These are phyloP conservation scores for Tapirus indicus DNA, from an alignment of 2,797 vertebrate species.

Conservation along the genomic window DNA sequence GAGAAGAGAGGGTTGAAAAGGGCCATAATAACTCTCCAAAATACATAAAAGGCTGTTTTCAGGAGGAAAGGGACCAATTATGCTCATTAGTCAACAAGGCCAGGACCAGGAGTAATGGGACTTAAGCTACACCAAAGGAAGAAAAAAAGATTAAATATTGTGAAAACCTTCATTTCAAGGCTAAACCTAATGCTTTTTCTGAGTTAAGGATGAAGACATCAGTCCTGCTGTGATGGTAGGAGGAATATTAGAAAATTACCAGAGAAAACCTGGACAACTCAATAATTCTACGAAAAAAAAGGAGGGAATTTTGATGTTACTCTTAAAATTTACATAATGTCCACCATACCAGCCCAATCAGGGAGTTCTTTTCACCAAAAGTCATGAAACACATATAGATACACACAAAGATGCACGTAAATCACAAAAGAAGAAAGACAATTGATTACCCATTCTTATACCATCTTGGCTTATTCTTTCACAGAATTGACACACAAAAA, in stretches of 20 bases:
- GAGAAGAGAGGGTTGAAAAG: slow-evolving; percentile 76
- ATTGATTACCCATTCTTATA: background rate
- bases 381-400: background rate
- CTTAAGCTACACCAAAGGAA: slow-evolving; percentile 78
- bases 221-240: slow-evolving; percentile 25
- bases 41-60: slow-evolving; percentile 77
- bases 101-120: slow-evolving; percentile 72
- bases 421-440: background rate
- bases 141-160: slow-evolving; percentile 80
- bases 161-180: slow-evolving; percentile 75
- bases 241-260: slow-evolving; percentile 61
- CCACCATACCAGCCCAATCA: background rate
- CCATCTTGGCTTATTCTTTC: background rate
- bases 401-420: background rate
- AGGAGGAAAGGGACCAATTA: slow-evolving; percentile 81
- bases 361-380: slow-evolving; percentile 42
- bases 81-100: slow-evolving; percentile 83
- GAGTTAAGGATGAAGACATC: slow-evolving; percentile 60
- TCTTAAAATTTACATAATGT: background rate
- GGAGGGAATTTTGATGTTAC: slow-evolving; percentile 3
- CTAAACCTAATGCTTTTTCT: slow-evolving; percentile 70
- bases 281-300: background rate
- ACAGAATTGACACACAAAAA: background rate
- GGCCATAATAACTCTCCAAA: slow-evolving; percentile 72
- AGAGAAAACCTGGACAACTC: slow-evolving; percentile 45